Evolutionary conservation across 2,888 invertebrate species (phyloP).

Genomic region (Balanococcus diminutus): DNA sequence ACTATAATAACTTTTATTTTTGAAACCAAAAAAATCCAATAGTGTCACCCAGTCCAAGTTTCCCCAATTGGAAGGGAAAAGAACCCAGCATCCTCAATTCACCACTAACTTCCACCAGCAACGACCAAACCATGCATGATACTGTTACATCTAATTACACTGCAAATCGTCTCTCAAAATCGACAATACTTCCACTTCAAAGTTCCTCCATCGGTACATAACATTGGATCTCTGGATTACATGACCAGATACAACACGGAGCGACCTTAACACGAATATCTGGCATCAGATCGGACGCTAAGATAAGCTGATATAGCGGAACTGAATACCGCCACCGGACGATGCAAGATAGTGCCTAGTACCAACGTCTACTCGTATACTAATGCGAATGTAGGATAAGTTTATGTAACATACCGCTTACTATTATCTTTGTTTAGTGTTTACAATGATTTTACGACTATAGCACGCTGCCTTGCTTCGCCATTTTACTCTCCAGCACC

Average conservation of each 20-base stretch:
- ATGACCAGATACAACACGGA: background rate
- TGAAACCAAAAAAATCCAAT: too few species aligned
- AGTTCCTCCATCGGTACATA: too few species aligned
- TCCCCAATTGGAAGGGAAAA: too few species aligned
- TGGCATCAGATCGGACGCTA: background rate
- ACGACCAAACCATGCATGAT: too few species aligned
- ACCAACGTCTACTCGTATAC: too few species aligned
- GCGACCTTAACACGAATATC: conserved; percentile 29
- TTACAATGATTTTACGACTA: background rate
- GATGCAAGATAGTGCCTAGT: background rate
- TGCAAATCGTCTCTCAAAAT: too few species aligned
- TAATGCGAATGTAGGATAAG: conserved; percentile 22
- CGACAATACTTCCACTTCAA: too few species aligned
- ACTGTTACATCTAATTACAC: too few species aligned
- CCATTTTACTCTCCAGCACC: background rate
- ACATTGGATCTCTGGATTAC: background rate
- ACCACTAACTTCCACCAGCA: too few species aligned
- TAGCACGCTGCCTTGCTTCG: background rate
- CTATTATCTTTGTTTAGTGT: conserved; percentile 18
- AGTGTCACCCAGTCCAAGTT: too few species aligned
- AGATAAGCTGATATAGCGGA: conserved; percentile 11
- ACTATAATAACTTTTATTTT: too few species aligned
- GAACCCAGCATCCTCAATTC: too few species aligned
- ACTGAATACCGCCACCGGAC: conserved; percentile 22
- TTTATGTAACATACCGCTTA: background rate